phyloP scores from a whole-genome alignment of 2,113 vertebrate genomes.

The Synodontis membranacea region DNA sequence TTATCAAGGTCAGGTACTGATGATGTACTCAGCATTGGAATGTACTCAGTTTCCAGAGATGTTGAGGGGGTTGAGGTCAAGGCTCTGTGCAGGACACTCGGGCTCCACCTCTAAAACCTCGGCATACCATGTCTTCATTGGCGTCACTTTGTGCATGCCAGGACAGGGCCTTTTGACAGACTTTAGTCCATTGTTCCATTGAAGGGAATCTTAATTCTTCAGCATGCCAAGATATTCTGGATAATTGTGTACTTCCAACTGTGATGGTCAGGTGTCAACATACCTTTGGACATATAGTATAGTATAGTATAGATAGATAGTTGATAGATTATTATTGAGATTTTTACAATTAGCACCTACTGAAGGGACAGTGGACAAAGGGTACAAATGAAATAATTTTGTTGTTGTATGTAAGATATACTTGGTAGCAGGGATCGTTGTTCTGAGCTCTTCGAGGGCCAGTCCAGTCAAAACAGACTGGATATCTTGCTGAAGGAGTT shows the following conservation, averaged over 20 bases:
- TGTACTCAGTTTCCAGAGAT: background rate
- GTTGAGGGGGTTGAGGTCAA: background rate
- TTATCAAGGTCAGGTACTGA: background rate
- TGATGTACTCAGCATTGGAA: background rate
- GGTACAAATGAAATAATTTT: background rate
- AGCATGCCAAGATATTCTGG: background rate
- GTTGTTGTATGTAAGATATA: constrained; percentile 53
- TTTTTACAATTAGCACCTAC: background rate
- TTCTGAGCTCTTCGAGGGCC: constrained; percentile 63
- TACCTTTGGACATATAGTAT: background rate
- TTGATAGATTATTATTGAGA: background rate
- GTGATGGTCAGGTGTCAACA: background rate
- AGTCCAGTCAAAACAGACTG: constrained; percentile 71
- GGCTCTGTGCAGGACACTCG: background rate
- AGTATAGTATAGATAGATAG: background rate
- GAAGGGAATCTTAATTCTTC: background rate
- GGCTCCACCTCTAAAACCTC: background rate
- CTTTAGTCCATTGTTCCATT: too few relatives aligned
- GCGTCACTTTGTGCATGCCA: background rate
- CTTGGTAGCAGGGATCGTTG: constrained; percentile 65
- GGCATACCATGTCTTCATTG: background rate
- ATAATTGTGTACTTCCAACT: background rate
- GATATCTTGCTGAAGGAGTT: constrained; percentile 74
- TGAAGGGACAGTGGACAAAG: background rate
- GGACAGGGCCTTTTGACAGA: too few relatives aligned